phyloP scores from a whole-genome alignment of 2,113 vertebrate genomes.

The Ptychochromis oligacanthus region DNA sequence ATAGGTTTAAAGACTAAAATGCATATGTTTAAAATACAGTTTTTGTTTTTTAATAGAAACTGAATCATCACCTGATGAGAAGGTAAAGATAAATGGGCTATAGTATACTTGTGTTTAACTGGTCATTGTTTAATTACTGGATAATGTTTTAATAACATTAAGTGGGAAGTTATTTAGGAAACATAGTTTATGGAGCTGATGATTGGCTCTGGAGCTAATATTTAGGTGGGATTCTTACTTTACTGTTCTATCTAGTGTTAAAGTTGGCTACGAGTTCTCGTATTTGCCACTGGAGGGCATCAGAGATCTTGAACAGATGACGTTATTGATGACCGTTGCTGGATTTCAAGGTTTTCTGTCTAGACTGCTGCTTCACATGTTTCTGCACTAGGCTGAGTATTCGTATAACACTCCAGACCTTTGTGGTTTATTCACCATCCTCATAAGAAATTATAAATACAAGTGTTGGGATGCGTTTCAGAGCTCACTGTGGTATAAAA shows the following conservation, averaged over 20 bases:
- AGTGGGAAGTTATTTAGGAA: background rate
- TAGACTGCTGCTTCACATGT: background rate
- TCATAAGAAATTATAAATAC: background rate
- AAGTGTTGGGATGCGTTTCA: background rate
- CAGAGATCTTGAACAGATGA: background rate
- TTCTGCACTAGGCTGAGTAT: background rate
- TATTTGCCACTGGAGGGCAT: slow-evolving; percentile 30
- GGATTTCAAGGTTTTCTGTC: background rate
- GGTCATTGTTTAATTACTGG: background rate
- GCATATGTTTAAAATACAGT: background rate
- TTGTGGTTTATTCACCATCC: background rate
- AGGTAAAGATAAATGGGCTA: background rate
- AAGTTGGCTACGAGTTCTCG: background rate
- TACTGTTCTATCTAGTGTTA: background rate
- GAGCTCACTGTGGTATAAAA: background rate
- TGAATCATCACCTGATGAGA: background rate
- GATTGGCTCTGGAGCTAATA: background rate
- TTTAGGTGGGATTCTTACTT: background rate
- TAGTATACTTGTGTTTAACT: background rate
- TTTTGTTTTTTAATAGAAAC: no score
- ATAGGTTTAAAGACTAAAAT: background rate
- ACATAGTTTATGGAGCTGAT: background rate
- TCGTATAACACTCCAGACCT: background rate
- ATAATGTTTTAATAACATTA: background rate
- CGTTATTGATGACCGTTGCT: background rate